Evolutionary conservation across 2,113 vertebrate genomes (phyloP), one percentile per base, ranked within the genome.

Genomic region (Brachyhypopomus gauderio): DNA sequence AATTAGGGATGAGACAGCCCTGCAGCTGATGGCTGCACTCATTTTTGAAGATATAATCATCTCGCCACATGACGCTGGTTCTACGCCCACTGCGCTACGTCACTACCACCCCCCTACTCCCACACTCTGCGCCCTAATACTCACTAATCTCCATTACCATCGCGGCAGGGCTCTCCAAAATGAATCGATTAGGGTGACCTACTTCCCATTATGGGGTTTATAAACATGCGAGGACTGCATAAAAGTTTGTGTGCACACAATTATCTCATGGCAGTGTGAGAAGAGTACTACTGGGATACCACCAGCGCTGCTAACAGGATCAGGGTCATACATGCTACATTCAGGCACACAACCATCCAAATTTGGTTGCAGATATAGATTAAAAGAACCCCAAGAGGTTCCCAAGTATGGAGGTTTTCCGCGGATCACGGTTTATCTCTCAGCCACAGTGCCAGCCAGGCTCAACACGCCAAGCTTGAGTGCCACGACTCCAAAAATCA

Each of bases 171-270:
- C 71, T 82, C 14, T 5, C 77, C 72, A 80, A 75, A 85, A 82
- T 82, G 81, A 86, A 87, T 86, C 82, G 88, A 85, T 88, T 77
- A 79, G 38, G 45, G 59, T 83, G 88, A 87, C 85, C 89, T 78
- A 88, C 70, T 88, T 90, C 79, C 60, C 66, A 73, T 58, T 63
- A 25, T 1, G 25, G 12, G 67, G 41, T 77, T 80, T 64, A 58
- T 59, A 56, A 63, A 55, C 58, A 22, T 20, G 25, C 8, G 0
- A 20, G 36, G 27, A 60, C 30, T 45, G 22, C 58, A 72, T 38
- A 64, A 27, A 80, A 41, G 73, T 73, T 52, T 63, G 27, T 16
- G 20, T 23, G 45, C 45, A 52, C 45, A 52, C 45, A 52, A 52
- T 52, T 11, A 14, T 52, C 45, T 52, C 12, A 23, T n/a, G 16